These are phyloP conservation scores for Galagoides demidoff DNA, from an alignment of 2,797 vertebrate genomes.

Conservation along the genomic window DNA sequence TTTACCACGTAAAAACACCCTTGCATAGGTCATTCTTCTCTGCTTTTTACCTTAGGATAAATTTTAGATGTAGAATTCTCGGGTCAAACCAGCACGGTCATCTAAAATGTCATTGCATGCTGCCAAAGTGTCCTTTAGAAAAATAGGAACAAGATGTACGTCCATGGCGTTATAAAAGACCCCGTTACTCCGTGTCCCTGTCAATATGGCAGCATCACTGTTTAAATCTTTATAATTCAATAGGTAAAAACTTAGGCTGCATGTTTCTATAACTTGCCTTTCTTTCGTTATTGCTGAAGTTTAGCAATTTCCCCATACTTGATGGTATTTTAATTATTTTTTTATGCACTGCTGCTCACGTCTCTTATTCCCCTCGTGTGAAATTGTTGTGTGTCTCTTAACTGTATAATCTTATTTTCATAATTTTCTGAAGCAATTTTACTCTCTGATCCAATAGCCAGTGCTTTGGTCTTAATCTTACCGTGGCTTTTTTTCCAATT, in stretches of 20 bases:
- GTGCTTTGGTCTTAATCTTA: not conserved
- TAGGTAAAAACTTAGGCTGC: not conserved
- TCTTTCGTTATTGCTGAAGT: not conserved
- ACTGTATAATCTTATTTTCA: not conserved
- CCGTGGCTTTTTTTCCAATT: slow-evolving; percentile 27
- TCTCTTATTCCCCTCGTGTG: not conserved
- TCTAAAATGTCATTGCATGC: not conserved
- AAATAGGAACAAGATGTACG: accelerated
- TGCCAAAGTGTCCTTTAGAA: not conserved
- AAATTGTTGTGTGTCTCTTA: not conserved
- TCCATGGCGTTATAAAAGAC: not conserved
- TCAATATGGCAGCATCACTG: too few relatives aligned
- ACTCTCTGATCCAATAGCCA: not conserved
- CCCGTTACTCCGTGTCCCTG: not conserved
- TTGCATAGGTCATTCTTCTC: not conserved
- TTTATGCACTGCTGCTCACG: not conserved
- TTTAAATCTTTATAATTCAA: not conserved
- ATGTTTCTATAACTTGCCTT: not conserved
- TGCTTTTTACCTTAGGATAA: not conserved
- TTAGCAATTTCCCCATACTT: not conserved
- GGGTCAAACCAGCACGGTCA: accelerated
- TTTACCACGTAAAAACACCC: not conserved
- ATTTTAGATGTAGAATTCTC: not conserved
- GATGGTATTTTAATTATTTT: not conserved
- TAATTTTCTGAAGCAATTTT: slow-evolving; percentile 23